Percentiles rank a stretch among this genome's conserved stretches.
Conservation (phyloP, 2,113 vertebrate genomes). For the Columba livia region DNA sequence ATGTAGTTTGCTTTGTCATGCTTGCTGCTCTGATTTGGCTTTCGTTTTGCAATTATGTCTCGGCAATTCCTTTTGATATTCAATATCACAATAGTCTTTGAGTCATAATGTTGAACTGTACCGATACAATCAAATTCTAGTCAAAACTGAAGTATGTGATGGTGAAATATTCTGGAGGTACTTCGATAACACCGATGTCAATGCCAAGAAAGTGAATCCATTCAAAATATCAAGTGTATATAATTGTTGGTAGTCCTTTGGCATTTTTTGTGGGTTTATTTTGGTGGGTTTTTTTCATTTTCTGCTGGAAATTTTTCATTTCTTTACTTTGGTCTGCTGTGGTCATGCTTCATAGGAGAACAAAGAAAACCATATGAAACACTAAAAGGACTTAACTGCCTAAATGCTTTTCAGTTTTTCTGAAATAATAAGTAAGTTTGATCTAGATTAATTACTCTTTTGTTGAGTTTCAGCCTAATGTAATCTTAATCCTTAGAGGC, state of each 20-base stretch:
- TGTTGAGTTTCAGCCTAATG: background rate
- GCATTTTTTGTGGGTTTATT: rapidly evolving
- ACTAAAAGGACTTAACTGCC: background rate
- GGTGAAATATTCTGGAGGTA: background rate
- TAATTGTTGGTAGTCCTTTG: background rate
- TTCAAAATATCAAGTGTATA: background rate
- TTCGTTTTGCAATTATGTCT: background rate
- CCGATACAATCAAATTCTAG: background rate
- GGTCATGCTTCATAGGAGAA: background rate
- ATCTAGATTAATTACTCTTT: background rate
- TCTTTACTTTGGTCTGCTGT: background rate
- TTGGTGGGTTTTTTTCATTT: background rate
- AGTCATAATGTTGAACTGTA: background rate
- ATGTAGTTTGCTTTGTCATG: background rate
- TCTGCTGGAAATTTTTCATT: background rate
- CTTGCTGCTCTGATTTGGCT: background rate
- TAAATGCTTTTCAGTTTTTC: background rate
- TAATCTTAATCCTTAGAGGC: background rate
- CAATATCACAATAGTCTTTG: background rate
- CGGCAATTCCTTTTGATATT: background rate
- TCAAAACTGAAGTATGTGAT: background rate
- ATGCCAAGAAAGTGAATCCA: background rate
- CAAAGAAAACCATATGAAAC: background rate
- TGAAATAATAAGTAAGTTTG: background rate
- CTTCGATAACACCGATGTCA: rapidly evolving